Percentiles rank a stretch among this genome's conserved stretches.
These are phyloP conservation scores for Scaptodrosophila latifasciaeformis DNA, from an alignment of 2,888 invertebrate species.

Conservation along the genomic window DNA sequence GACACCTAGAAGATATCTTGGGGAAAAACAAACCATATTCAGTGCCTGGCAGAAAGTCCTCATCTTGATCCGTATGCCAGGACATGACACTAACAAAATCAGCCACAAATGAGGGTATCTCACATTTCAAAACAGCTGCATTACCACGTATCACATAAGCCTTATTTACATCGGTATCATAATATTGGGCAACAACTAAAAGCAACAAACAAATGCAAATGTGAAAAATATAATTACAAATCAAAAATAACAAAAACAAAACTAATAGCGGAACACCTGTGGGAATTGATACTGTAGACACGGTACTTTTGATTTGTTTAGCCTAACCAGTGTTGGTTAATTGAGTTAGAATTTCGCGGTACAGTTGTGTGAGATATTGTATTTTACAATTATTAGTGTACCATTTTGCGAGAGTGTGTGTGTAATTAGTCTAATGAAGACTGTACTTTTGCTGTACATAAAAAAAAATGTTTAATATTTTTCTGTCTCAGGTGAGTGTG, in stretches of 20 bases:
- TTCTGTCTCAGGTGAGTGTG: too few species aligned
- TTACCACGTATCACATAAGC: slow-evolving; percentile 93
- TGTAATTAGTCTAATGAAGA: too few species aligned
- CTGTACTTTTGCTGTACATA: slow-evolving; percentile 37
- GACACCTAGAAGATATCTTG: background rate
- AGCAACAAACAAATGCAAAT: slow-evolving; percentile 5
- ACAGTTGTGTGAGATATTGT: slow-evolving; percentile 25
- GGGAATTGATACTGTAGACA: background rate
- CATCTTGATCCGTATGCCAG: slow-evolving; percentile 85
- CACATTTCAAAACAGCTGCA: slow-evolving; percentile 90
- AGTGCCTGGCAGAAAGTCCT: slow-evolving; percentile 73
- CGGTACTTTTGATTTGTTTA: too few species aligned
- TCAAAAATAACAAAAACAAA: background rate
- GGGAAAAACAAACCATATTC: slow-evolving; percentile 73
- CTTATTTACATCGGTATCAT: slow-evolving; percentile 93
- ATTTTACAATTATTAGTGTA: slow-evolving; percentile 53
- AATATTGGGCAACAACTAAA: slow-evolving; percentile 91
- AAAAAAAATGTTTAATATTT: background rate
- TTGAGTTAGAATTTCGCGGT: slow-evolving; percentile 38
- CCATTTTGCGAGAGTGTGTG: background rate
- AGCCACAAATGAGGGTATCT: slow-evolving; percentile 93
- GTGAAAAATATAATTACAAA: background rate
- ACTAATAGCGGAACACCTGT: background rate
- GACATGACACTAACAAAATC: slow-evolving; percentile 92
- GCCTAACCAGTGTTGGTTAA: slow-evolving; percentile 55